Evolutionary conservation across 2,113 vertebrate genomes (phyloP).

Genomic region (Gulo gulo): DNA sequence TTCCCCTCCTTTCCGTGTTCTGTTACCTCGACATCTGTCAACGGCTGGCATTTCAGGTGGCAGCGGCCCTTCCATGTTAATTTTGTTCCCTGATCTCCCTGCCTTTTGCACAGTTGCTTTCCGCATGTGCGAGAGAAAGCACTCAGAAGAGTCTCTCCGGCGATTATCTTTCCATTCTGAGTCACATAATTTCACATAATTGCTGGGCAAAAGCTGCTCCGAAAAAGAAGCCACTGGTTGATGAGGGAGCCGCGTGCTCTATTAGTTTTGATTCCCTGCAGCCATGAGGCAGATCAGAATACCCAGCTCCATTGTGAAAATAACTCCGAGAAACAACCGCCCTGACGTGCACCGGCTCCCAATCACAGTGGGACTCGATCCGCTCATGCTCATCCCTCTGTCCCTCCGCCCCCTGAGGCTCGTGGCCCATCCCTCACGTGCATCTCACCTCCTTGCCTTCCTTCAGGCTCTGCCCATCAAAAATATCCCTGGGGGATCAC

Average conservation of each 20-base stretch:
- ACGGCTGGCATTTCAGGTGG: neutral
- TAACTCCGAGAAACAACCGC: conserved; percentile 33
- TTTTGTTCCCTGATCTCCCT: neutral
- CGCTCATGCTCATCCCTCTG: neutral
- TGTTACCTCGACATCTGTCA: neutral
- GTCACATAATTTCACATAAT: conserved; percentile 71
- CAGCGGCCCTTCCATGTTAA: neutral
- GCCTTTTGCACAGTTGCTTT: neutral
- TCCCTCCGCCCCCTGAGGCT: neutral
- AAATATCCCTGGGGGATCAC: neutral
- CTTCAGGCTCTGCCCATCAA: neutral
- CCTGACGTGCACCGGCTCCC: neutral
- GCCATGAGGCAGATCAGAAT: neutral
- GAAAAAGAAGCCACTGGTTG: conserved; percentile 70
- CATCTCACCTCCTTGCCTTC: neutral
- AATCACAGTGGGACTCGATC: neutral
- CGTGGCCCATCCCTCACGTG: fast-evolving
- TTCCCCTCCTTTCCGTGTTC: neutral
- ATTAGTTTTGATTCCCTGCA: neutral
- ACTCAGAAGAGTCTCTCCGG: conserved; percentile 47
- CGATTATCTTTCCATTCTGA: conserved; percentile 56
- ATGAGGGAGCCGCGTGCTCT: conserved; percentile 2
- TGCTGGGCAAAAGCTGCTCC: conserved; percentile 51
- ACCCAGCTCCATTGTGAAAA: neutral
- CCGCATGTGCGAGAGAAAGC: neutral